Percentiles rank a stretch among this genome's conserved stretches.
These are phyloP conservation scores for Cathartes aura DNA, from an alignment of 2,113 vertebrate species.

Conservation along the genomic window DNA sequence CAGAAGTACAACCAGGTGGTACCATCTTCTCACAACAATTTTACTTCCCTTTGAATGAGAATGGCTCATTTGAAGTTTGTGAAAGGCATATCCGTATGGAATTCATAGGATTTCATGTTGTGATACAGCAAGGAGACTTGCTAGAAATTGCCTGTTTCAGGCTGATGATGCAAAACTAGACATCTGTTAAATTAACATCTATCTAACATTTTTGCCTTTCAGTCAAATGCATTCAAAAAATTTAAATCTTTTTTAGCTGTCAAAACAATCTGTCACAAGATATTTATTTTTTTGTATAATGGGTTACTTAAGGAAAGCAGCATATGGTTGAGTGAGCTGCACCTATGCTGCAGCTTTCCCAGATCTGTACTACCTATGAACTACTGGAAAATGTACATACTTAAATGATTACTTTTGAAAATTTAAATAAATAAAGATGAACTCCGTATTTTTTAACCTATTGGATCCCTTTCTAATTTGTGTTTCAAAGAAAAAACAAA, in stretches of 20 bases:
- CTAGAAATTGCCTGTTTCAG: constrained; percentile 79
- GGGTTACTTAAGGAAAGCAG: constrained; percentile 77
- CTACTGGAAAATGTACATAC: not conserved
- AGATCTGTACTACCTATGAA: not conserved
- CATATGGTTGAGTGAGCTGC: constrained; percentile 58
- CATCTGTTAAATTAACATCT: constrained; percentile 85
- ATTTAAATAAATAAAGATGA: not conserved
- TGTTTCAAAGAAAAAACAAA: not conserved
- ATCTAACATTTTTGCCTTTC: constrained; percentile 80
- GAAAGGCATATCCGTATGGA: constrained; percentile 65
- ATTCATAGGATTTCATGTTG: constrained; percentile 69
- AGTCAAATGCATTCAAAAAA: constrained; percentile 78
- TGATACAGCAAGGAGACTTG: constrained; percentile 69
- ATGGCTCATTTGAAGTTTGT: constrained; percentile 71
- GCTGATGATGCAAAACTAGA: constrained; percentile 80
- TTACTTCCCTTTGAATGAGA: constrained; percentile 70
- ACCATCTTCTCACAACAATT: constrained; percentile 61
- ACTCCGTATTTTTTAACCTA: not conserved
- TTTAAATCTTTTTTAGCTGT: constrained; percentile 76
- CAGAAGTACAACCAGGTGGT: constrained; percentile 70
- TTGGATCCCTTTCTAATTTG: not conserved
- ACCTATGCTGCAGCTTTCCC: constrained; percentile 45
- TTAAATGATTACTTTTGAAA: not conserved
- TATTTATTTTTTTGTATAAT: constrained; percentile 79
- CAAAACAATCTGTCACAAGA: constrained; percentile 81